These are phyloP conservation scores for Drosophila sturtevanti DNA, from an alignment of 1,140 invertebrate genomes.

Conservation along the genomic window DNA sequence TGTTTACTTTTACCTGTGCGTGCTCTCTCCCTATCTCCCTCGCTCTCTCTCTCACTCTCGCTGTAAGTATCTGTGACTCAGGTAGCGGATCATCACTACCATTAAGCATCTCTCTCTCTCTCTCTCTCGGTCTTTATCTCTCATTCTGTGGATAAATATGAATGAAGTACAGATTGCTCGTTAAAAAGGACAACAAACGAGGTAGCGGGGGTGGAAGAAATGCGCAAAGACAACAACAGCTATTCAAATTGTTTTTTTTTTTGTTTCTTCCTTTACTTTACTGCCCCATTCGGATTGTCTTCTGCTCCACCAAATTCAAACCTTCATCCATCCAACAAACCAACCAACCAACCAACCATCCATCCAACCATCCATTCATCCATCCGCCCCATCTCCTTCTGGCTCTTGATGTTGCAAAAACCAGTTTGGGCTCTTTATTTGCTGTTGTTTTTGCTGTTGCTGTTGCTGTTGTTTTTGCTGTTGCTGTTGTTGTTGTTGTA, in stretches of 20 bases:
- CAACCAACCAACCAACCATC: background rate
- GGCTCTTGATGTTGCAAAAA: slow-evolving; percentile 49
- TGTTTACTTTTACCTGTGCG: slow-evolving; percentile 57
- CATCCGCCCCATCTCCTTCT: background rate
- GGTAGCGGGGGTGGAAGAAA: slow-evolving; percentile 2
- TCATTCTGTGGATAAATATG: slow-evolving; percentile 55
- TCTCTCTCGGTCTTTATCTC: slow-evolving; percentile 7
- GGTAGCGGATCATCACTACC: slow-evolving; percentile 42
- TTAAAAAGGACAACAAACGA: slow-evolving; percentile 53
- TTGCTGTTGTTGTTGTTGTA: slow-evolving; percentile 8
- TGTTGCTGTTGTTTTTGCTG: slow-evolving; percentile 29
- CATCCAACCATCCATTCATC: background rate
- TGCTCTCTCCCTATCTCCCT: background rate
- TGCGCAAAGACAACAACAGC: slow-evolving; percentile 26
- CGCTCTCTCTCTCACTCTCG: background rate
- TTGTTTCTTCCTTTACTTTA: slow-evolving; percentile 12
- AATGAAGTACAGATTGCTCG: slow-evolving; percentile 76
- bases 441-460: slow-evolving; percentile 9
- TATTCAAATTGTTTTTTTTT: slow-evolving; percentile 33
- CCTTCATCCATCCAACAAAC: slow-evolving; percentile 1
- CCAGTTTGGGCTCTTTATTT: slow-evolving; percentile 43
- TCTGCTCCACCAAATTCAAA: slow-evolving; percentile 2
- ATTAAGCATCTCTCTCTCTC: slow-evolving; percentile 63
- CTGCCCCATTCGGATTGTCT: slow-evolving; percentile 27
- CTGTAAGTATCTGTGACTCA: slow-evolving; percentile 28